Evolutionary conservation across 2,888 invertebrate species (phyloP), one percentile per base, ranked within the genome.

Genomic region (Meta bourneti): DNA sequence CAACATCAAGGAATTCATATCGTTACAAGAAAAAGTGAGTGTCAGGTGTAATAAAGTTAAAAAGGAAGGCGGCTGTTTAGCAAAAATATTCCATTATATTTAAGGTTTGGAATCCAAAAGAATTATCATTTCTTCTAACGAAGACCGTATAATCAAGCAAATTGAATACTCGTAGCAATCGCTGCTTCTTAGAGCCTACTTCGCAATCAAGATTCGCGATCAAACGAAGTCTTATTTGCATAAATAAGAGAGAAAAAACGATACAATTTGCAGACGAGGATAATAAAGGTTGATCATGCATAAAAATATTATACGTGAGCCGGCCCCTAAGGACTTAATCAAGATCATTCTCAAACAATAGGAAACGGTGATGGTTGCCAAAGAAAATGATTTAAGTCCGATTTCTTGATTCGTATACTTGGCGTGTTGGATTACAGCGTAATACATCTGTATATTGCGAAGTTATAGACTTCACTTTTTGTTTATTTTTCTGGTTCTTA

Each of bases 161-260:
- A 70, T 78, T 78, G 75, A 19, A 69, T 69, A 13, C 69, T 34
- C 77, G 19, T 48, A 78, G 9, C 49, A 8, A 69, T 69, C 69
- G 48, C 75, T 72, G 74, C 75, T 84, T 20, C 16, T 70, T 54
- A 48, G 69, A 86, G 52, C 51, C 51, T 61, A 77, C 69, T 19
- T 86, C 49, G 85, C 77, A 78, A 86, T 86, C 85, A 86, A 52
- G 69, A 77, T 77, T 86, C 74, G 85, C 77, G 85, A 86, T 86
- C 85, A 86, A 77, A 86, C n/a, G 51, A 61, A 78, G 49, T 48
- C 49, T 77, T 61, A 86, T 86, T 86, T 86, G 52, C 85, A 86
- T 86, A 86, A 61, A 86, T 77, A 72, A 84, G 74, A 69, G 16
- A 8, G 48, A 87, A 80, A 54, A 79, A 79, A 48, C 16, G 79